Conservation (phyloP, 2,797 vertebrate species). For the Hoplostethus atlanticus region DNA sequence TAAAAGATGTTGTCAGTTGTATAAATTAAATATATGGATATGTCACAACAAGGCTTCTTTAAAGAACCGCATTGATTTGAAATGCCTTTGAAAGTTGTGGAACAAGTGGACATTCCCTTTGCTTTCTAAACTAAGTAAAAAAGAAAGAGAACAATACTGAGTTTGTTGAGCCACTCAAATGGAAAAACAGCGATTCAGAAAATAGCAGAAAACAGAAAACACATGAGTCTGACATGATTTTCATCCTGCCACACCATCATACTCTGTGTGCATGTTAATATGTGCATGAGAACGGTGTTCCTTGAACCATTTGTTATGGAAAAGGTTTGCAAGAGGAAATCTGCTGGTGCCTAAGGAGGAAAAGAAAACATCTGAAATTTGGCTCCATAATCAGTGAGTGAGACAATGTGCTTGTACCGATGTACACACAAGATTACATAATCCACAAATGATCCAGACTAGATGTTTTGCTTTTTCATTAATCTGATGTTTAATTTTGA, state of each 20-base stretch:
- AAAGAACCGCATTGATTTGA: background rate
- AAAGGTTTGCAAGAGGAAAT: background rate
- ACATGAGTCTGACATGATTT: background rate
- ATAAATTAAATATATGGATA: background rate
- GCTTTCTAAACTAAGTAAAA: background rate
- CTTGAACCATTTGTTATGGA: conserved; percentile 3
- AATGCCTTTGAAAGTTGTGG: conserved; percentile 4
- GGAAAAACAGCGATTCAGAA: conserved; percentile 4
- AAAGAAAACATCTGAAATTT: conserved; percentile 21
- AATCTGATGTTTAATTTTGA: background rate
- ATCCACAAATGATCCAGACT: conserved; percentile 26
- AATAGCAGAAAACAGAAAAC: conserved; percentile 6
- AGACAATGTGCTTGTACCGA: conserved; percentile 10
- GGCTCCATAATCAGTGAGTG: no score
- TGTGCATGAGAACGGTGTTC: background rate
- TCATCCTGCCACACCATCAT: background rate
- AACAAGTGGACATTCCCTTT: background rate
- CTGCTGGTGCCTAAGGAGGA: background rate
- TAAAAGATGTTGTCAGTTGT: background rate
- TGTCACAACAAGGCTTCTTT: background rate
- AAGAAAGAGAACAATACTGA: background rate
- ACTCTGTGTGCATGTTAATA: no score
- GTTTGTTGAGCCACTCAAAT: conserved; percentile 6
- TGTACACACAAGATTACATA: conserved; percentile 30
- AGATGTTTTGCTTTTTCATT: conserved; percentile 13